A percentile compares a stretch with the other conserved stretches of the same genome.
These are phyloP conservation scores for Machimus rusticus DNA, from an alignment of 2,888 invertebrate genomes.

Conservation along the genomic window DNA sequence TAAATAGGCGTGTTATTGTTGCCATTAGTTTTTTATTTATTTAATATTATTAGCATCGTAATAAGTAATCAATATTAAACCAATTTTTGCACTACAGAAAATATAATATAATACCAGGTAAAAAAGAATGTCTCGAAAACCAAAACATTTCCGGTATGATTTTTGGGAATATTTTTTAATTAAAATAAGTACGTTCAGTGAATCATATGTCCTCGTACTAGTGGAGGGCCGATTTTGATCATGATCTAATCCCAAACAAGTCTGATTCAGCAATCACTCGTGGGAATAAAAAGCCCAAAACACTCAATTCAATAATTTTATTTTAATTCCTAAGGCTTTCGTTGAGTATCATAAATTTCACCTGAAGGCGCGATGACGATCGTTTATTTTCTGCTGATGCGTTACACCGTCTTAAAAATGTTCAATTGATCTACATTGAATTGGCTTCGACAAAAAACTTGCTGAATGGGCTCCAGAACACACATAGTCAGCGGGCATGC, in stretches of 20 bases:
- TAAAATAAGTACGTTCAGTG: not conserved
- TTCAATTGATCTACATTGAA: not conserved
- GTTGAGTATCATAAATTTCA: not conserved
- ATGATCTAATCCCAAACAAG: not conserved
- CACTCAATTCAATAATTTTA: not conserved
- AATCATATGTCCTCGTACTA: not conserved
- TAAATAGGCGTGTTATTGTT: not conserved
- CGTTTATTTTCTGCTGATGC: not conserved
- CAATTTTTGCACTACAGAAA: too few relatives aligned
- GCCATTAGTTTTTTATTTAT: not conserved
- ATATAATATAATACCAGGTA: too few relatives aligned
- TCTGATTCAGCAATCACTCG: not conserved
- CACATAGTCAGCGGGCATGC: not conserved
- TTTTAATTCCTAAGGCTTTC: not conserved
- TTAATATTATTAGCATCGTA: not conserved
- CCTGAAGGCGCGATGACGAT: not conserved
- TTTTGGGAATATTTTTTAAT: not conserved
- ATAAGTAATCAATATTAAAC: not conserved
- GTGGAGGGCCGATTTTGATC: not conserved
- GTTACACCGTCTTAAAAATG: not conserved
- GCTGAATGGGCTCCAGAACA: not conserved
- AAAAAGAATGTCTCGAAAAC: not conserved
- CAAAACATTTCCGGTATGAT: not conserved
- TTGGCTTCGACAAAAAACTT: not conserved
- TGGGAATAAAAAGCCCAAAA: not conserved